Base-by-base conservation (phyloP, 2,888 invertebrate genomes). In the Achlya flavicornis region DNA sequence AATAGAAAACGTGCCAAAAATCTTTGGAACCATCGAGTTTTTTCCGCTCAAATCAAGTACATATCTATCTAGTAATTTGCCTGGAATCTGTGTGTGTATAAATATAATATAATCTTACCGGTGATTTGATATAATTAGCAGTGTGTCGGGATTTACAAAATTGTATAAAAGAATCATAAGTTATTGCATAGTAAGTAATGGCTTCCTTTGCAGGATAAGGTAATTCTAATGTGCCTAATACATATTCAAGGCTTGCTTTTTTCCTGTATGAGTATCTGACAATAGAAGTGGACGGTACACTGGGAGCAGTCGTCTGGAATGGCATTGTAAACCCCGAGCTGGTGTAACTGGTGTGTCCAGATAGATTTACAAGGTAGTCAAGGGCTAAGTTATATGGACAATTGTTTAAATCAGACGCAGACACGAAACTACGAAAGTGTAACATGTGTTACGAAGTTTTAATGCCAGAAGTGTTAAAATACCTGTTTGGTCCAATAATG, bases 291-390 rank as follows among this genome's bases (percentile, higher is more conserved):
- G 46, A 46, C 46, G n/a, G 16, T 60, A 78, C 75, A 78, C 69
- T 68, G 69, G 71, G 69, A 58, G 76, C 81, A 76, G 73, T 79
- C 78, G 74, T 67, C 73, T 74, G 82, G 79, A 80, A 78, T 79
- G 78, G 77, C 79, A 79, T 79, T 83, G 81, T 81, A 46, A 35
- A 62, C 61, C 61, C 61, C 64, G 73, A 77, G 75, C 79, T 35
- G 67, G 85, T 79, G 66, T 72, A 73, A 84, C 85, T 78, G 78
- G 85, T 79, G 71, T 64, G 59, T 63, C 72, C 70, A 69, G 73
- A 71, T 63, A 19, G 16, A 53, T 41, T 41, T 26, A 60, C 60
- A 41, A 60, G 60, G 41, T 26, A 41, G 41, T 41, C 60, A 41
- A 41, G 60, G 60, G 19, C 53, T 53, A 10, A 10, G 53, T 53